Conservation (phyloP, 2,797 vertebrate genomes). For the Echiichthys vipera region DNA sequence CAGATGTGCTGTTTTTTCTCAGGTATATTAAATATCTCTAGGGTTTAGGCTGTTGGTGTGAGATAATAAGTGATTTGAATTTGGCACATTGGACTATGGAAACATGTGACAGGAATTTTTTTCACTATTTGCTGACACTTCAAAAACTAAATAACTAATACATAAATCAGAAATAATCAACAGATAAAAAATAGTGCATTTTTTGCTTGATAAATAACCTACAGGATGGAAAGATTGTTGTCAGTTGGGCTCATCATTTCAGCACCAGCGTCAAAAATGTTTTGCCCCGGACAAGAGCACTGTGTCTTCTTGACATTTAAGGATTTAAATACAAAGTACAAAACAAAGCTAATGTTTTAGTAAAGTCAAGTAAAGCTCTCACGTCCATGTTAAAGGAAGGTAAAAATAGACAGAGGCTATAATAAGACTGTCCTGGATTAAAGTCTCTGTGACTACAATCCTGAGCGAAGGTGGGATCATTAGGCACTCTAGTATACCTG, state of each 20-base stretch:
- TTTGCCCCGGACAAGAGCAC: background rate
- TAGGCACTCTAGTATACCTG: conserved; percentile 25
- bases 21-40: background rate
- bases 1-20: background rate
- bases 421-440: conserved; percentile 63
- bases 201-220: background rate
- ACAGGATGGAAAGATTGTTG: background rate
- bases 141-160: background rate
- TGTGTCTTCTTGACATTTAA: background rate
- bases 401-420: conserved; percentile 62
- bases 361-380: background rate
- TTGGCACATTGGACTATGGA: background rate
- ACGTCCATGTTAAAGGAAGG: background rate
- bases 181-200: too few relatives aligned
- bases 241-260: fast-evolving
- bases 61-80: background rate
- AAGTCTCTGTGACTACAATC: conserved; percentile 49
- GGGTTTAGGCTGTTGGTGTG: background rate
- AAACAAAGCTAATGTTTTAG: conserved; percentile 22
- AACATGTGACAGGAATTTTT: background rate
- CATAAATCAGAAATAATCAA: background rate
- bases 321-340: conserved; percentile 5
- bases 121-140: background rate
- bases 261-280: background rate
- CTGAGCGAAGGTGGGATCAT: conserved; percentile 49